Evolutionary conservation across 2,113 vertebrate genomes (phyloP).

Genomic region (Saguinus midas): DNA sequence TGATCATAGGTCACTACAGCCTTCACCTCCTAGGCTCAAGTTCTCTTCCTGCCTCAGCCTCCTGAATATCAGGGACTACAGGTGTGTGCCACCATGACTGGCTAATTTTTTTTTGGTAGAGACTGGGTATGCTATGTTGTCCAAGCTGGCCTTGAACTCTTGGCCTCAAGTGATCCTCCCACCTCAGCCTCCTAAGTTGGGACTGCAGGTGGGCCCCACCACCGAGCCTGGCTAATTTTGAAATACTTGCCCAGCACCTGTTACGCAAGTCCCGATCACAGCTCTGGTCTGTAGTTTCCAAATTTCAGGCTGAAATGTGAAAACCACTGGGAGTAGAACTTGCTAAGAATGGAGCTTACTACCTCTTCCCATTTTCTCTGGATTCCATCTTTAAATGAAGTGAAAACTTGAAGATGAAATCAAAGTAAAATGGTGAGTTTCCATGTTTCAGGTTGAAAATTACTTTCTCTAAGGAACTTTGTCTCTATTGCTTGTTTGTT

Average conservation of each 20-base stretch:
- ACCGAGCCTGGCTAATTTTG: not conserved
- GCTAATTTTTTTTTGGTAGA: not conserved
- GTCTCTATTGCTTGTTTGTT: not conserved
- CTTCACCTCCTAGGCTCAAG: too few relatives aligned
- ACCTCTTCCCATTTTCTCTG: not conserved
- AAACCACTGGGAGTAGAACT: not conserved
- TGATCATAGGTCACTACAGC: too few relatives aligned
- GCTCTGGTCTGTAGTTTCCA: not conserved
- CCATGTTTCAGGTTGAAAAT: not conserved
- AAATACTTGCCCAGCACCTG: not conserved
- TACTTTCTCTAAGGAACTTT: not conserved
- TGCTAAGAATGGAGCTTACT: not conserved
- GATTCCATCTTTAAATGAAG: not conserved
- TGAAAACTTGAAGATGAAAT: not conserved
- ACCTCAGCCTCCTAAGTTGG: not conserved
- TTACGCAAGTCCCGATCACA: not conserved
- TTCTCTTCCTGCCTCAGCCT: too few relatives aligned
- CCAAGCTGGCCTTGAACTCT: not conserved
- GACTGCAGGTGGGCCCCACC: too few relatives aligned
- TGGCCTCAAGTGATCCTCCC: not conserved
- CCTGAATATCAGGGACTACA: too few relatives aligned
- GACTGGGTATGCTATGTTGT: not conserved
- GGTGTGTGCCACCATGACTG: too few relatives aligned
- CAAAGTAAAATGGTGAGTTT: not conserved
- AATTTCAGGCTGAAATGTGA: not conserved